These are phyloP conservation scores for Sarcophaga peregrina DNA, from an alignment of 1,140 invertebrate species.

Conservation along the genomic window DNA sequence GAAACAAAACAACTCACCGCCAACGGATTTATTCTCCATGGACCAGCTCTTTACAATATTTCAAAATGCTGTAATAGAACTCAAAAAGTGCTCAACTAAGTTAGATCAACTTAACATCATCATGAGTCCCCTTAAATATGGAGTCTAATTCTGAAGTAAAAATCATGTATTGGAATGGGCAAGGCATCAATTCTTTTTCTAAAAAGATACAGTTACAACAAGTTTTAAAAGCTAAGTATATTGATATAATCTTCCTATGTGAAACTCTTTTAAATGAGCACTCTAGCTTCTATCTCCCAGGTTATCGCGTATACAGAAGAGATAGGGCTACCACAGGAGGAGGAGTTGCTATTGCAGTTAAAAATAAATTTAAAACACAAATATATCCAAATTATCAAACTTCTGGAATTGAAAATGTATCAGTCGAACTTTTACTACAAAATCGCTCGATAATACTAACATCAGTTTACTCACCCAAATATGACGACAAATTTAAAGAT, in stretches of 20 bases:
- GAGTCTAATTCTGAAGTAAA: background rate
- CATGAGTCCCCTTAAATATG: conserved; percentile 12
- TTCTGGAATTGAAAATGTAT: background rate
- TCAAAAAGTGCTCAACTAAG: background rate
- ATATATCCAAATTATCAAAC: too few species aligned
- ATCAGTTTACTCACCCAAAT: background rate
- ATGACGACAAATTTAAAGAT: background rate
- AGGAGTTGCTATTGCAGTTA: background rate
- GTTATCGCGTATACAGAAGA: background rate
- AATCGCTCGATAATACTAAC: too few species aligned
- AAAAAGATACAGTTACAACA: background rate
- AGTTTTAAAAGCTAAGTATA: conserved; percentile 4
- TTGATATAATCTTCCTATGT: background rate
- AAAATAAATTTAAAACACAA: too few species aligned
- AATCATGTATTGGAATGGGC: background rate
- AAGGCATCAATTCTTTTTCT: conserved; percentile 2
- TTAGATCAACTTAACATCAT: background rate
- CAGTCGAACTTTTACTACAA: background rate
- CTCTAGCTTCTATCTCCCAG: background rate
- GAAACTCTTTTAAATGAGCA: background rate
- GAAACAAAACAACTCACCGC: background rate
- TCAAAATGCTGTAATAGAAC: background rate
- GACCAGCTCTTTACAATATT: background rate
- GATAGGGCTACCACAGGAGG: background rate
- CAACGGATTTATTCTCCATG: background rate